A percentile compares a stretch with the other conserved stretches of the same genome.
Conservation (phyloP, 2,888 invertebrate genomes). For the Ectobius pallidus region DNA sequence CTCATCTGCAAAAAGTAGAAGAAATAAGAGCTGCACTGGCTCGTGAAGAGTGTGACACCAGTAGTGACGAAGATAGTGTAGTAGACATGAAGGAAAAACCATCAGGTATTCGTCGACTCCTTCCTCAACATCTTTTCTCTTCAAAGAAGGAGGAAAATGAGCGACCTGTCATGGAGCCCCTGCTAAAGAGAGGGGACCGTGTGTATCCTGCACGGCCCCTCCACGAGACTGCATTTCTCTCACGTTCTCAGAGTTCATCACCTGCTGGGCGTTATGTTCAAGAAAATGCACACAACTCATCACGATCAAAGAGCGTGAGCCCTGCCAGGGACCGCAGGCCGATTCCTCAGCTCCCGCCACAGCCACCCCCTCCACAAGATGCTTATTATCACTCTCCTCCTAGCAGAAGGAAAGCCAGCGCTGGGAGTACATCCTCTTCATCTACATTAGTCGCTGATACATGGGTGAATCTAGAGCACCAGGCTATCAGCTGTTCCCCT, state of each 20-base stretch:
- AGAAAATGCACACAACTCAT: neutral
- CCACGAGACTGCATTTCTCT: slow-evolving; percentile 39
- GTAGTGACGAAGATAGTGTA: neutral
- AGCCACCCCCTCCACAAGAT: neutral
- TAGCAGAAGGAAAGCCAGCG: slow-evolving; percentile 27
- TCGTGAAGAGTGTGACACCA: neutral
- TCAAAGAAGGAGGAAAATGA: neutral
- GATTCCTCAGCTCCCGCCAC: too few species aligned
- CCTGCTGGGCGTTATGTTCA: neutral
- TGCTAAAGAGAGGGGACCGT: neutral
- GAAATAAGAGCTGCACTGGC: slow-evolving; percentile 1
- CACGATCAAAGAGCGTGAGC: slow-evolving; percentile 23
- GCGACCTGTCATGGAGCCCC: neutral
- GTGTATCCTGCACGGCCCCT: slow-evolving; percentile 32
- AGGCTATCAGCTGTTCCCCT: slow-evolving; percentile 48
- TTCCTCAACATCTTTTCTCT: slow-evolving; percentile 2
- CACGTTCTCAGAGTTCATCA: slow-evolving; percentile 7
- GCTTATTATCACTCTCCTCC: slow-evolving; percentile 20
- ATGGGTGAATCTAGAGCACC: slow-evolving; percentile 45
- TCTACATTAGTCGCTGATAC: slow-evolving; percentile 30
- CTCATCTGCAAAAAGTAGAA: neutral
- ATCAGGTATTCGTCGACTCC: slow-evolving; percentile 13
- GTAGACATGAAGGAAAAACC: slow-evolving; percentile 15
- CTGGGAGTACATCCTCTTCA: slow-evolving; percentile 18
- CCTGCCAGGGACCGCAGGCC: slow-evolving; percentile 1